A percentile compares a stretch with the other conserved stretches of the same genome.
Conservation (phyloP, 2,797 vertebrate species). For the Benthosema pterotum region DNA sequence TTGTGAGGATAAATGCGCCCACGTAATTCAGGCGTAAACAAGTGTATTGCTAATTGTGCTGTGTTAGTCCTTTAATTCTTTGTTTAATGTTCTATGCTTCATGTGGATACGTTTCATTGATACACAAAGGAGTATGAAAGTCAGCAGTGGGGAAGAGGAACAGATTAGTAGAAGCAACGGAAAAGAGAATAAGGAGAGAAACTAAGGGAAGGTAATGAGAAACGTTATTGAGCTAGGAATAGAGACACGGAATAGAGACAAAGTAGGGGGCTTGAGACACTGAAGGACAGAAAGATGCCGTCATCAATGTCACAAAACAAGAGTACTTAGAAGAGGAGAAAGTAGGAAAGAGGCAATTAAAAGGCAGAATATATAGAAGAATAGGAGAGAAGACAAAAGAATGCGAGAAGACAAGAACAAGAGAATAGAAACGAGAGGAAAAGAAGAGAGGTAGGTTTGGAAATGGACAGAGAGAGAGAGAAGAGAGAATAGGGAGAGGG, state of each 20-base stretch:
- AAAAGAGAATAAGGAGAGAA: slow-evolving; percentile 39
- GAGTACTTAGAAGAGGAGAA: slow-evolving; percentile 27
- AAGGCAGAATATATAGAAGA: not conserved
- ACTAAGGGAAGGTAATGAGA: not conserved
- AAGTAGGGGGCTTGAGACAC: slow-evolving; percentile 1
- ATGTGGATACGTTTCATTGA: not conserved
- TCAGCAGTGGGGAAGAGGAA: not conserved
- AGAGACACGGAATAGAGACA: not conserved
- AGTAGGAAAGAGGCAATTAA: slow-evolving; percentile 22
- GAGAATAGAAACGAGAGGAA: slow-evolving; percentile 42
- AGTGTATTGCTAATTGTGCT: too few relatives aligned
- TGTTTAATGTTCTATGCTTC: too few relatives aligned
- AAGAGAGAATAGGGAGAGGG: slow-evolving; percentile 29
- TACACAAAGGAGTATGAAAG: not conserved
- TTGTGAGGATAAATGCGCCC: too few relatives aligned
- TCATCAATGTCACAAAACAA: too few relatives aligned
- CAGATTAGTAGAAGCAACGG: not conserved
- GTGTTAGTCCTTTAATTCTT: too few relatives aligned
- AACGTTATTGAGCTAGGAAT: too few relatives aligned
- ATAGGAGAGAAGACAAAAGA: not conserved
- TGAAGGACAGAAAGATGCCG: too few relatives aligned
- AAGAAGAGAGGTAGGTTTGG: slow-evolving; percentile 14
- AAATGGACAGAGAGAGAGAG: not conserved
- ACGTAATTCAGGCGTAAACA: too few relatives aligned
- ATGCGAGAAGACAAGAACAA: slow-evolving; percentile 28